These are phyloP conservation scores for Hyla sarda DNA, from an alignment of 2,113 vertebrate species.

Conservation along the genomic window DNA sequence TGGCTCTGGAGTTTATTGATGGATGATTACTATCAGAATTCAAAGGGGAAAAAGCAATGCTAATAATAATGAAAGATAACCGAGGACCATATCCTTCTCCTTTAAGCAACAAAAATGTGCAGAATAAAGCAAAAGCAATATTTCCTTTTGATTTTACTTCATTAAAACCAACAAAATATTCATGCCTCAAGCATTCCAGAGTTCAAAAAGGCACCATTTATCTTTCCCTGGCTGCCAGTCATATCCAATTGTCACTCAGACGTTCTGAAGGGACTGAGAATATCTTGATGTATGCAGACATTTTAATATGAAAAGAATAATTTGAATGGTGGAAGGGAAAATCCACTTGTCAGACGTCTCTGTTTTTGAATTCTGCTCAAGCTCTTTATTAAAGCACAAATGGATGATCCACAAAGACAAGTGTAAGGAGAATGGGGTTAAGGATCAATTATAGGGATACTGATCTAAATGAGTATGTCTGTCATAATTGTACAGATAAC, in stretches of 20 bases:
- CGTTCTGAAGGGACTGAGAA: constrained; percentile 22
- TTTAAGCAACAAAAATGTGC: constrained; percentile 4
- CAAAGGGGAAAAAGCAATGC: background rate
- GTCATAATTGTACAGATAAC: background rate
- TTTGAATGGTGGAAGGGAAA: constrained; percentile 34
- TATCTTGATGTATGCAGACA: constrained; percentile 46
- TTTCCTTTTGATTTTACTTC: constrained; percentile 13
- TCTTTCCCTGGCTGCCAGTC: constrained; percentile 39
- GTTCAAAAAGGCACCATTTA: constrained; percentile 38
- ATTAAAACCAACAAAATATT: constrained; percentile 33
- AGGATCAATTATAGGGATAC: background rate
- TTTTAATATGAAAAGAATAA: constrained; percentile 51
- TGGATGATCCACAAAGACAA: background rate
- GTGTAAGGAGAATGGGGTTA: constrained; percentile 14
- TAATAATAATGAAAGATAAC: background rate
- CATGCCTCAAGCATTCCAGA: constrained; percentile 9
- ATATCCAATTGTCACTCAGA: constrained; percentile 45
- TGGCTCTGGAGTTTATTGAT: background rate
- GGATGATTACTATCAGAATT: background rate
- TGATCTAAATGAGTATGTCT: background rate
- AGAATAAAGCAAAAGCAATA: constrained; percentile 25
- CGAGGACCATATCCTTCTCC: background rate
- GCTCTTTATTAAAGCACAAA: constrained; percentile 29
- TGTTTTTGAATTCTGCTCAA: constrained; percentile 19
- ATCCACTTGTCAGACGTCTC: constrained; percentile 40